Evolutionary conservation across 2,888 invertebrate genomes (phyloP), one percentile per base, ranked within the genome.

Genomic region (Melieria omissa): DNA sequence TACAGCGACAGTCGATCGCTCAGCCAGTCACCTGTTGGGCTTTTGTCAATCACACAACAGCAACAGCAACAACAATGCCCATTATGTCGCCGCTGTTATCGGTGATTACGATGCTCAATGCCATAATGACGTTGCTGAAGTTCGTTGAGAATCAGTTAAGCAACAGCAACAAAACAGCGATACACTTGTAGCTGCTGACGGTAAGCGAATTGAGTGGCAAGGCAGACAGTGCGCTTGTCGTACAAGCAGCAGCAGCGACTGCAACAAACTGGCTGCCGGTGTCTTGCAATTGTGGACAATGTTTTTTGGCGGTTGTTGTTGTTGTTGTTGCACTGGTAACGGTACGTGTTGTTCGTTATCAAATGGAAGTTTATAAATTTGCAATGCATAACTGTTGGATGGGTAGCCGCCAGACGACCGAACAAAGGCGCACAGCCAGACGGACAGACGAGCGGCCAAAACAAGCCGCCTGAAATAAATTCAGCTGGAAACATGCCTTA

Each of bases 291-390:
- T 29, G 29, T 29, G 29, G 29, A 29, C 29, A 29, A 29, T 29
- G 29, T 29, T 29, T n/a, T 62, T 16, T 47, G n/a, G 5, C 49
- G 55, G 29, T 57, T 58, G 29, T 65, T 45, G 62, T 65, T 54
- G 65, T 47, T 64, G 58, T 64, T 65, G 64, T 54, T 60, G 54
- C 16, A 52, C 29, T 29, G 65, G 47, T 75, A 75, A 75, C 75
- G 75, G 75, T 71, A 72, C 49, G 75, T 72, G 72, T 73, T 74
- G 74, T 73, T 75, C 62, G 67, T 72, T 67, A 73, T 70, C 71
- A 68, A 71, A 72, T 72, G 63, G 10, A 71, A 57, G 57, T 71
- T 72, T 66, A 64, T 73, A 71, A 73, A 73, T 71, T 73, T 73
- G 66, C 73, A 73, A 69, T 71, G 71, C 66, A 60, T 60, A 69